Evolutionary conservation across 2,113 vertebrate species (phyloP), one percentile per base, ranked within the genome.

Genomic region (Circaetus cinerascens): DNA sequence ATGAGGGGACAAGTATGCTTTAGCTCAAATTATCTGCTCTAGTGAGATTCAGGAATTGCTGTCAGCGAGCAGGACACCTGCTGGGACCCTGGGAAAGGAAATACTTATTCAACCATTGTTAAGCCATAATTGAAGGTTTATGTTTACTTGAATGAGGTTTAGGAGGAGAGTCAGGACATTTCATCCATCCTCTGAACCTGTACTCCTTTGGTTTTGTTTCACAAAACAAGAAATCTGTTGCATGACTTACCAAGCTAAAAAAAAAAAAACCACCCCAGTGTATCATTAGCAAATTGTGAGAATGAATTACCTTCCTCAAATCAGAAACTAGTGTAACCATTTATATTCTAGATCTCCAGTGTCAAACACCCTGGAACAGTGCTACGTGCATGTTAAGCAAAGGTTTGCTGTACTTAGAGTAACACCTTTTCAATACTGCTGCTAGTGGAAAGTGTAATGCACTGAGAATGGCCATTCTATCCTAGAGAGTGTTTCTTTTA

Each of bases 101-200:
- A 82, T 29, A 72, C 50, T 88, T 67, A 84, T 38, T 85, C 50
- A 73, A 10, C 87, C 38, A 55, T 60, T 86, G 79, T 41, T 88
- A 64, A 94, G 34, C 64, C 50, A 51, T 84, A 96, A 96, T 48
- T 86, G 67, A 93, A 92, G 59, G 27, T 76, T 86, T 90, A 79
- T 12, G 45, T 86, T 93, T 67, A 62, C 56, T 71, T 0, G 0
- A 57, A 67, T 53, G 10, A 85, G 13, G 16, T 92, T 95, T 55
- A 93, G 79, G 30, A 69, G 7, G 15, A 85, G 11, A 59, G 23
- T 38, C 62, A 74, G 43, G 50, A 15, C 9, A 69, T 57, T 82
- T 81, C 73, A 45, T 64, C 17, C 34, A 11, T 59, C 45, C 34
- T 55, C 26, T 13, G 20, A 74, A 22, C 50, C 36, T 73, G 32